phyloP scores from a whole-genome alignment of 2,888 invertebrate genomes.

The Lochmaea capreae region DNA sequence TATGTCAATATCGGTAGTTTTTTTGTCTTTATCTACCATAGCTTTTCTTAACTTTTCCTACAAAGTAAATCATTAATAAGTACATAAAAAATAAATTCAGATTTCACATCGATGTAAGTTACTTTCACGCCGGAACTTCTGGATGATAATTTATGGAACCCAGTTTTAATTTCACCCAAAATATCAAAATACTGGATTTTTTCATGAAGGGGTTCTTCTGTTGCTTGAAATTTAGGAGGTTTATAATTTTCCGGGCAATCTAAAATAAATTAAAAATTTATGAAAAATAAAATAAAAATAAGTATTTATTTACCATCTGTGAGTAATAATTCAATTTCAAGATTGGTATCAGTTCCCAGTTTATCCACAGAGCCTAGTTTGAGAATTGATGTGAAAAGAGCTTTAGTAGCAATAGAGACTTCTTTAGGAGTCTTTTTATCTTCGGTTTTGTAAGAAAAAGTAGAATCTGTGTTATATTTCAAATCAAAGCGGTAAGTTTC shows the following conservation, averaged over 20 bases:
- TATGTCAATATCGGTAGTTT: not conserved
- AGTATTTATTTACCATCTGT: conserved; percentile 27
- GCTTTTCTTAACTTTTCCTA: not conserved
- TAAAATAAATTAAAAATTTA: conserved; percentile 27
- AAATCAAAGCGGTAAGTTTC: conserved; percentile 39
- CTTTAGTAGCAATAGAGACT: conserved; percentile 28
- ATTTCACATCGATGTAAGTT: not conserved
- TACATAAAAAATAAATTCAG: no score
- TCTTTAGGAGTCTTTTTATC: conserved; percentile 24
- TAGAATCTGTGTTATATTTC: conserved; percentile 37
- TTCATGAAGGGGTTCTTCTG: conserved; percentile 17
- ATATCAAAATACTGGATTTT: not conserved
- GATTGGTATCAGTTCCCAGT: conserved; percentile 16
- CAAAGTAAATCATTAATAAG: no score
- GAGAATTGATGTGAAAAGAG: conserved; percentile 28
- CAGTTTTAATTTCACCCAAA: conserved; percentile 31
- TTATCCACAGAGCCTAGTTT: conserved; percentile 27
- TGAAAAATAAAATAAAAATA: not conserved
- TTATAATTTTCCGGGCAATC: conserved; percentile 34
- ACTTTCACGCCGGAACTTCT: conserved; percentile 1
- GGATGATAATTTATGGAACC: conserved; percentile 36
- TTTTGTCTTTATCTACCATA: not conserved
- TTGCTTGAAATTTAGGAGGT: conserved; percentile 34
- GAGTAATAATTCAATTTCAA: conserved; percentile 36
- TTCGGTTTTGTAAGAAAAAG: conserved; percentile 16